phyloP scores from a whole-genome alignment of 2,797 vertebrate species.

The Odontamblyopus rebecca region DNA sequence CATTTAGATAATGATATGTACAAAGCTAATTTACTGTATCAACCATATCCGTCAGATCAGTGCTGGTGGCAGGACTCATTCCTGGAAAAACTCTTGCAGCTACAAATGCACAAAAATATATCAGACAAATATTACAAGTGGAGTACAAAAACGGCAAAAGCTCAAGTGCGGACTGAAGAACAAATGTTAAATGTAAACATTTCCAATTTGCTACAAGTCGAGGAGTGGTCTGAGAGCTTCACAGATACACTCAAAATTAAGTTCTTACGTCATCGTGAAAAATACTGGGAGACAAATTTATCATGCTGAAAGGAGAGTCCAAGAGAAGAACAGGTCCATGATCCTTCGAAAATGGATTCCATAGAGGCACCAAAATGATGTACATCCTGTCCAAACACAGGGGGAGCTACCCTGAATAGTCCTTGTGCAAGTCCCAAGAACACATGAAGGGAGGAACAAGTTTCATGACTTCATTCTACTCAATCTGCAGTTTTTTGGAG shows the following conservation, averaged over 20 bases:
- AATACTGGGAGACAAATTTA: slow-evolving; percentile 10
- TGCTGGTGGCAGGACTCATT: slow-evolving; percentile 73
- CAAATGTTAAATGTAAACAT: slow-evolving; percentile 72
- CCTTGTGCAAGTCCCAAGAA: not conserved
- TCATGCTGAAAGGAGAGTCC: slow-evolving; percentile 32
- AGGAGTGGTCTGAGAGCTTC: slow-evolving; percentile 22
- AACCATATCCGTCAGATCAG: slow-evolving; percentile 43
- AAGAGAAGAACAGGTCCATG: slow-evolving; percentile 28
- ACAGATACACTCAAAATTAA: slow-evolving; percentile 22
- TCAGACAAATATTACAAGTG: slow-evolving; percentile 43
- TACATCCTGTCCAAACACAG: slow-evolving; percentile 2
- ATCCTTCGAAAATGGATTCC: slow-evolving; percentile 22
- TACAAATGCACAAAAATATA: slow-evolving; percentile 58
- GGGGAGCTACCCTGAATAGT: not conserved
- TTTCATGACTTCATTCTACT: not conserved
- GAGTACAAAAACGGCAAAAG: slow-evolving; percentile 67
- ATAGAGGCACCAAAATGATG: slow-evolving; percentile 43
- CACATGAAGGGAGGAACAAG: not conserved
- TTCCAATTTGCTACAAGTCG: slow-evolving; percentile 71
- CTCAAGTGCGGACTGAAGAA: slow-evolving; percentile 53
- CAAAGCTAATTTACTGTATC: slow-evolving; percentile 44
- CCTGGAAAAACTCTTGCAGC: slow-evolving; percentile 50
- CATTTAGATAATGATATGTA: slow-evolving; percentile 61
- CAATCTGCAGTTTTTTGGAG: not conserved
- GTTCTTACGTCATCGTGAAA: slow-evolving; percentile 30